phyloP scores from a whole-genome alignment of 2,888 invertebrate genomes.

The Arrhopalites spinosus region DNA sequence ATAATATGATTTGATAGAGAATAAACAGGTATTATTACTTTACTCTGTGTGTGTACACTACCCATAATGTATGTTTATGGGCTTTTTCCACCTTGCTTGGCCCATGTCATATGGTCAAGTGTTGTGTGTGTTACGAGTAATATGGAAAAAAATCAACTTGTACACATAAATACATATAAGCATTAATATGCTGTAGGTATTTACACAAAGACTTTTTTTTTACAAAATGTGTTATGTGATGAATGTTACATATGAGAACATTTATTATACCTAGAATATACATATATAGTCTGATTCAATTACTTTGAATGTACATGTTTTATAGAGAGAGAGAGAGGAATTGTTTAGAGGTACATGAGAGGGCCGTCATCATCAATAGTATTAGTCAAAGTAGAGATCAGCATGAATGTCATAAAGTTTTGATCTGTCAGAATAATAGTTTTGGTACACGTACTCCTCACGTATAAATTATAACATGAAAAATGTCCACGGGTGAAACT shows the following conservation, averaged over 20 bases:
- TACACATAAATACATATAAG: too few species aligned
- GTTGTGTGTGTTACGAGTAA: too few species aligned
- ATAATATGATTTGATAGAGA: too few species aligned
- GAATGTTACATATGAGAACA: conserved; percentile 20
- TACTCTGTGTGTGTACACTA: too few species aligned
- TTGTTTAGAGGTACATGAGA: too few species aligned
- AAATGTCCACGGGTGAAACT: neutral
- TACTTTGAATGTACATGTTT: too few species aligned
- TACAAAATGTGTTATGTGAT: conserved; percentile 16
- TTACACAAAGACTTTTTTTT: conserved; percentile 2
- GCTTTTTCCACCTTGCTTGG: too few species aligned
- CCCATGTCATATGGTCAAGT: too few species aligned
- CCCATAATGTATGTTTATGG: too few species aligned
- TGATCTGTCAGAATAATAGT: conserved; percentile 29
- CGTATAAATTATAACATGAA: conserved; percentile 27
- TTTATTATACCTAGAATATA: neutral
- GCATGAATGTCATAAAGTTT: conserved; percentile 31
- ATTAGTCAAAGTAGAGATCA: conserved; percentile 19
- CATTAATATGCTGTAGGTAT: neutral
- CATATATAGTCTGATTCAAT: neutral
- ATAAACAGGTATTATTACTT: too few species aligned
- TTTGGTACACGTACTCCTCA: conserved; percentile 13
- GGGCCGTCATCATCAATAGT: conserved; percentile 5
- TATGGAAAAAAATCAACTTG: too few species aligned
- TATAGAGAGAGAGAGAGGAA: too few species aligned